Base-by-base conservation (phyloP, 2,888 invertebrate species). In the Oligia strigilis region DNA sequence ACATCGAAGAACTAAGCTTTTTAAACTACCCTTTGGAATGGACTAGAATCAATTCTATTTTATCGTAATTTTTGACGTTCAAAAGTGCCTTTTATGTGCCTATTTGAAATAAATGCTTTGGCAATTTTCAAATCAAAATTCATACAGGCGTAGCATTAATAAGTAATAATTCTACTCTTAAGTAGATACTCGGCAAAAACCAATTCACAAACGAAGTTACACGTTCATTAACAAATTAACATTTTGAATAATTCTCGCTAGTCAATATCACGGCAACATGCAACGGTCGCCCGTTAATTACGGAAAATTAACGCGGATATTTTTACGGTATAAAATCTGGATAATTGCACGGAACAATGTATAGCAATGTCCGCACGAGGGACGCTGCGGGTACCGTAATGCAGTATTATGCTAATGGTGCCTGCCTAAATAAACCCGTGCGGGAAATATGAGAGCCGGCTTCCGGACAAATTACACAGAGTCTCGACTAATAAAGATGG, bases 371-470 rank as follows among this genome's bases (percentile, higher is more conserved):
- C 84, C 86, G 86, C 84, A 85, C 82, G 85, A 90, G 75, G 77
- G 85, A 81, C 88, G 89, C 85, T 87, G 89, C 90, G 90, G 88
- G 92, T 92, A 76, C 66, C 74, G 78, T 89, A 95, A 95, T 94
- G 93, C 93, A 92, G 93, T 92, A 94, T 94, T 95, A 95, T 95
- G 95, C 92, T 95, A 95, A 95, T 95, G 92, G 86, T 78, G 66
- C 65, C 77, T 79, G 90, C 93, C 94, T 94, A 95, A 95, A 95
- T 95, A 95, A 94, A 94, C 93, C 94, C 91, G 90, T 91, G 92
- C 92, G 93, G 94, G 94, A 95, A 95, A 95, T 95, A 94, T 95
- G 93, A 92, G 92, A 92, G 92, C 78, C 74, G 65, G 85, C 92
- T 92, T 90, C 92, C 92, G 93, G 92, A 94, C 94, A 95, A 94